Percentiles rank a stretch among this genome's conserved stretches.
Conservation (phyloP, 2,888 invertebrate species). For the Galerucella pusilla region DNA sequence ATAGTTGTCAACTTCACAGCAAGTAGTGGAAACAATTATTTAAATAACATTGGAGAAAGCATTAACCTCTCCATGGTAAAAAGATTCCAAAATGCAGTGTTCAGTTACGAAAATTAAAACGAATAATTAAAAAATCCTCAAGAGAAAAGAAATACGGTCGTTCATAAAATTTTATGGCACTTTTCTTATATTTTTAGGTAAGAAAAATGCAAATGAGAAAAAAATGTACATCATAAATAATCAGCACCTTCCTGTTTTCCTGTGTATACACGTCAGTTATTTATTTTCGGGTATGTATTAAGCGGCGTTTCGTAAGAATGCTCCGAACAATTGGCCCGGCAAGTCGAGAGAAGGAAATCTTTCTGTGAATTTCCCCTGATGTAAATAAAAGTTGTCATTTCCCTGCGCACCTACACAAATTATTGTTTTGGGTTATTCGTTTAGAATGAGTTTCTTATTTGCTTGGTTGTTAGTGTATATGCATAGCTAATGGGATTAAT, state of each 20-base stretch:
- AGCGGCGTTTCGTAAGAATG: slow-evolving; percentile 59
- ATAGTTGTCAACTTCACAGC: too few species aligned
- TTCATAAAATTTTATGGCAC: slow-evolving; percentile 63
- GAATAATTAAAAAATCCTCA: slow-evolving; percentile 28
- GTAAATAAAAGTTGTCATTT: slow-evolving; percentile 64
- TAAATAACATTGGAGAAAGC: too few species aligned
- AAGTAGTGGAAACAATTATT: too few species aligned
- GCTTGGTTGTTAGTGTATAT: slow-evolving; percentile 20
- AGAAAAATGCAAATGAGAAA: slow-evolving; percentile 65
- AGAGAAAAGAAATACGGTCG: slow-evolving; percentile 53
- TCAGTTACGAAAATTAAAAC: slow-evolving; percentile 58
- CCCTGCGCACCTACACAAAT: slow-evolving; percentile 55
- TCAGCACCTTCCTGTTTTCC: slow-evolving; percentile 63
- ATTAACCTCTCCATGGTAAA: too few species aligned
- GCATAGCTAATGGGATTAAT: slow-evolving; percentile 39
- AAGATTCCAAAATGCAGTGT: background rate
- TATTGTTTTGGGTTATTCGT: slow-evolving; percentile 53
- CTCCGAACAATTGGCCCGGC: slow-evolving; percentile 57
- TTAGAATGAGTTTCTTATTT: slow-evolving; percentile 41
- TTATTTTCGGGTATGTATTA: slow-evolving; percentile 63
- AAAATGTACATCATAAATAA: slow-evolving; percentile 65
- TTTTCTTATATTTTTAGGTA: slow-evolving; percentile 59
- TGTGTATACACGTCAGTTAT: slow-evolving; percentile 58
- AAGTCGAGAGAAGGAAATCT: slow-evolving; percentile 56
- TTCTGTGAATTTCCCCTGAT: slow-evolving; percentile 63